Evolutionary conservation across 2,888 invertebrate genomes (phyloP), one percentile per base, ranked within the genome.

Genomic region (Lucinisca nassula): DNA sequence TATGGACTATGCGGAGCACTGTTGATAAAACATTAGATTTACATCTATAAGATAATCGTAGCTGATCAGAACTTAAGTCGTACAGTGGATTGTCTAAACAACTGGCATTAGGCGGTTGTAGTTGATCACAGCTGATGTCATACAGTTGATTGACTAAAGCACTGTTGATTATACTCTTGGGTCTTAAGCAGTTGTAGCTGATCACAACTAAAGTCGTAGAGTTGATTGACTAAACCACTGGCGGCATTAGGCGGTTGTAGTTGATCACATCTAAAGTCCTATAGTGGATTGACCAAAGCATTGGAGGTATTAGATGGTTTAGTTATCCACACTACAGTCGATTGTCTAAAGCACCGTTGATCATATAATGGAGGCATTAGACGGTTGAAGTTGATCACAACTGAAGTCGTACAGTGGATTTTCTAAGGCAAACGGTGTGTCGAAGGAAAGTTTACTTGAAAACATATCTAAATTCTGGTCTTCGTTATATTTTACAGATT

Each of bases 351-450:
- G n/a, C n/a, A n/a, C n/a, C n/a, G n/a, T n/a, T n/a, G n/a, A n/a
- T n/a, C n/a, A n/a, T n/a, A n/a, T n/a, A n/a, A n/a, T n/a, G n/a
- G n/a, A n/a, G n/a, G n/a, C n/a, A 51, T n/a, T 51, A 21, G 51
- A n/a, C n/a, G 67, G 67, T 21, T 67, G 67, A 6, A 67, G 27
- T 17, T 67, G 67, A 21, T 67, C 67, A 35, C 12, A 67, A 35
- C 30, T 67, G 21, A 35, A 67, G 21, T 67, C 67, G 24, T 67
- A 67, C 8, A 67, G 21, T n/a, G 67, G 67, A 67, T 67, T 67
- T 21, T 67, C 67, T 67, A 67, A 67, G 30, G 67, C 32, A 35
- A 67, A 67, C 35, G 67, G 67, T 17, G 67, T 67, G 35, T 67
- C 67, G 24, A 67, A 67, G 1, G 67, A 35, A 1, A 35, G 1